Percentiles rank a stretch among this genome's conserved stretches.
Evolutionary conservation across 2,797 vertebrate genomes (phyloP).

Genomic region (Anniella stebbinsi): DNA sequence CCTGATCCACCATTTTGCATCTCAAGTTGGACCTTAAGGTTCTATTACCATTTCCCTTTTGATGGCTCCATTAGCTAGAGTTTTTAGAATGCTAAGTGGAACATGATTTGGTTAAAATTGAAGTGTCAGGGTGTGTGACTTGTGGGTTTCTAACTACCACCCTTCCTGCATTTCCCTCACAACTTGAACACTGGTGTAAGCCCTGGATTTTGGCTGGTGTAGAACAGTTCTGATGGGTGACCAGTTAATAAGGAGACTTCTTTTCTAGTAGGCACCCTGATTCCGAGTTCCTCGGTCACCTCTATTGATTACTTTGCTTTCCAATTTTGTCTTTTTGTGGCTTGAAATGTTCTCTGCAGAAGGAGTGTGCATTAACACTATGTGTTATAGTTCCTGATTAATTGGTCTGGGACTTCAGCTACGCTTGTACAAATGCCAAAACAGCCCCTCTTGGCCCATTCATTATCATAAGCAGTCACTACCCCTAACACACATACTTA

Average conservation of each 20-base stretch:
- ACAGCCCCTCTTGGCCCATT: neutral
- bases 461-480: constrained; percentile 40
- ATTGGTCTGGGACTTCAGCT: constrained; percentile 14
- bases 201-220: neutral
- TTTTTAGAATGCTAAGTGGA: neutral
- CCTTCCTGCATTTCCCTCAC: neutral
- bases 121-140: neutral
- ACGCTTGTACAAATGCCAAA: constrained; percentile 27
- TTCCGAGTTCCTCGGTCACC: neutral
- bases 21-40: neutral
- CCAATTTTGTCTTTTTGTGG: constrained; percentile 23
- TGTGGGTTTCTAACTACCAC: neutral
- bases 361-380: constrained; percentile 48
- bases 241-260: neutral
- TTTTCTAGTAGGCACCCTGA: neutral
- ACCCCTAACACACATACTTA: neutral
- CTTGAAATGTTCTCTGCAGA: constrained; percentile 16
- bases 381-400: constrained; percentile 57
- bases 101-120: no score
- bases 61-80: neutral
- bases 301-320: neutral
- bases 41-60: neutral
- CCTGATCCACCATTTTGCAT: neutral
- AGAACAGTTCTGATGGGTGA: neutral
- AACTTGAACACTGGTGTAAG: neutral